Base-by-base conservation (phyloP, 2,888 invertebrate genomes). In the Drosophila nigritarsus region DNA sequence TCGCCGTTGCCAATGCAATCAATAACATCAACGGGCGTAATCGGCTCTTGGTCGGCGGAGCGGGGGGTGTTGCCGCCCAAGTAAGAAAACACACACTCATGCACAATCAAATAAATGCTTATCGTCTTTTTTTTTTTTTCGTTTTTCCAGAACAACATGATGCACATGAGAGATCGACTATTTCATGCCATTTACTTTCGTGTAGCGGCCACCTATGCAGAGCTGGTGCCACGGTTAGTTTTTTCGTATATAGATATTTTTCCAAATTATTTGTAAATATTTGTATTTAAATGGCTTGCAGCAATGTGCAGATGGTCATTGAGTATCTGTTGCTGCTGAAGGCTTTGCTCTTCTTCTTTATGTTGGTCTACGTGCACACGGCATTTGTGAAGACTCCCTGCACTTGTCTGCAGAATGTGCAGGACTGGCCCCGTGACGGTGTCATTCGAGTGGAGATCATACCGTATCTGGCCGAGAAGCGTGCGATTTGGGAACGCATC, bases 181-280 rank as follows among this genome's bases (percentile, higher is more conserved):
- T 99, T 99, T 93, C 98, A 99, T 94, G 98, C 98, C 18, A 94
- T 99, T 82, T 99, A 99, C 93, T 96, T 98, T 92, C 96, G 98
- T 92, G 96, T 97, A 82, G 97, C 99, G 4, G 94, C 99, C 87
- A 96, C 97, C 27, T 99, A 99, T 94, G 98, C 98, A 49, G 95
- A 97, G 88, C 96, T 97, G 63, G 97, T 99, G 94, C 98, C 98
- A 34, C 95, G 96, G 92, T 96, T 96, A 73, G 95, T 97, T 20
- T 32, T 20, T 38, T 2, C 8, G 15, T 6, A 40, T 2, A 30
- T 53, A 8, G 48, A 13, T 40, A 34, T 34, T 7, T n/a, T 4
- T 29, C 3, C 15, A 24, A 20, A 6, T 51, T 45, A 36, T 5
- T 30, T 49, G 27, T 5, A 32, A 32, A 20, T 51, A 15, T 55